A percentile compares a stretch with the other conserved stretches of the same genome.
phyloP scores from a whole-genome alignment of 53 echinoderm and acorn worm species.

The Paelopatides confundens region DNA sequence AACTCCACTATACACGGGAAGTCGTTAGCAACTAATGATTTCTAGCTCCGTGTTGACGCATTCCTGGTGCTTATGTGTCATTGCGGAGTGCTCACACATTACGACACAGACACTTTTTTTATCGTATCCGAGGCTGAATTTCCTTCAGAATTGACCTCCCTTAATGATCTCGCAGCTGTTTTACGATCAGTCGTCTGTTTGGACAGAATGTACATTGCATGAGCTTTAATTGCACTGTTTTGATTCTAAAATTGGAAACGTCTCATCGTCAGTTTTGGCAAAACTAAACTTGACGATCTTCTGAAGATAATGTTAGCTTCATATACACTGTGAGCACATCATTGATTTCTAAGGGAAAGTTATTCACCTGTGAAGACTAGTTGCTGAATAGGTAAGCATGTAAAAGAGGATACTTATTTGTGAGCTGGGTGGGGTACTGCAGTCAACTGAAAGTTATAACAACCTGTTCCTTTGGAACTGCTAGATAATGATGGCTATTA shows the following conservation, averaged over 20 bases:
- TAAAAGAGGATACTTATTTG: too few relatives aligned
- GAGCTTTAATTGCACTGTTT: slow-evolving; percentile 29
- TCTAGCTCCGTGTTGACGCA: slow-evolving; percentile 31
- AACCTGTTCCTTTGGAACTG: too few relatives aligned
- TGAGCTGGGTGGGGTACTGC: too few relatives aligned
- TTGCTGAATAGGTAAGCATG: background rate
- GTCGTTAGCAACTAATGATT: slow-evolving; percentile 37
- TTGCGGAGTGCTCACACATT: background rate
- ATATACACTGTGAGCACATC: background rate
- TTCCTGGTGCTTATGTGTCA: slow-evolving; percentile 32
- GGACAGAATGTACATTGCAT: slow-evolving; percentile 4
- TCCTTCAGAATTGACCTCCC: background rate
- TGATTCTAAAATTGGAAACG: background rate
- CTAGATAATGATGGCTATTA: too few relatives aligned
- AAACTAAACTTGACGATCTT: background rate
- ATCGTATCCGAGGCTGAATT: background rate
- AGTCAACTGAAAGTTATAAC: too few relatives aligned
- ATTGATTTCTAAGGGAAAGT: background rate
- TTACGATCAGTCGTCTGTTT: slow-evolving; percentile 19
- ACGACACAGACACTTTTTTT: slow-evolving; percentile 1
- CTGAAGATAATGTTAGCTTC: background rate
- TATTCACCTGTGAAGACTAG: background rate
- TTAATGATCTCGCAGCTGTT: slow-evolving; percentile 14
- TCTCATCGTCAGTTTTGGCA: background rate
- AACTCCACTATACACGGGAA: slow-evolving; percentile 38